Conservation (phyloP, 2,797 vertebrate species). For the Aulostomus chinensis region DNA sequence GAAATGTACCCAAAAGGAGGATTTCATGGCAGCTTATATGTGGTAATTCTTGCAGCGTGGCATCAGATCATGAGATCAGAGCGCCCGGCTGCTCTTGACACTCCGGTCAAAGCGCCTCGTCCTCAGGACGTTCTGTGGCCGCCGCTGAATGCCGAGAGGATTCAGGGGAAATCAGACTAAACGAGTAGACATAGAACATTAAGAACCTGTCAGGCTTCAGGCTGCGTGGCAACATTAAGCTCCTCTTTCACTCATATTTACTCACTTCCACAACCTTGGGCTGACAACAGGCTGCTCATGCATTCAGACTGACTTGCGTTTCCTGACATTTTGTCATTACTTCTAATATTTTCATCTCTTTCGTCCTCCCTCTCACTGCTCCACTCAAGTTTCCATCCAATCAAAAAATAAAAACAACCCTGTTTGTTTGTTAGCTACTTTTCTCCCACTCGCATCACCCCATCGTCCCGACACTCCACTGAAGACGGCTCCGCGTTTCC, state of each 20-base stretch:
- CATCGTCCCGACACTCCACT: too few relatives aligned
- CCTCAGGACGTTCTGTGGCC: too few relatives aligned
- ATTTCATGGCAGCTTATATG: too few relatives aligned
- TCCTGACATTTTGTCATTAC: neutral
- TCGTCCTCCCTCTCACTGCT: neutral
- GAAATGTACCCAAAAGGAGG: too few relatives aligned
- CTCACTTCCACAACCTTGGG: slow-evolving; percentile 6
- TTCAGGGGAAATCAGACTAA: slow-evolving; percentile 1
- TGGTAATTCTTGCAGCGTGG: too few relatives aligned
- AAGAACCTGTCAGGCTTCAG: slow-evolving; percentile 6
- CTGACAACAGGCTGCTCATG: neutral
- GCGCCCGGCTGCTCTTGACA: too few relatives aligned
- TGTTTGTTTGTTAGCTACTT: too few relatives aligned
- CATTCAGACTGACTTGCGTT: neutral
- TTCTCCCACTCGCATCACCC: too few relatives aligned
- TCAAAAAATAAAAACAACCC: too few relatives aligned
- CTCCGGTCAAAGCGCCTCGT: too few relatives aligned
- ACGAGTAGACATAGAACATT: slow-evolving; percentile 6
- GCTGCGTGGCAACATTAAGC: slow-evolving; percentile 13
- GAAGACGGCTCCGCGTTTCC: slow-evolving; percentile 22
- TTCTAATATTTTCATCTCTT: neutral
- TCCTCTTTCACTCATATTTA: slow-evolving; percentile 17
- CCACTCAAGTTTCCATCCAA: slow-evolving; percentile 1
- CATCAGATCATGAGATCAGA: too few relatives aligned
- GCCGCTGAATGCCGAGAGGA: slow-evolving; percentile 2